A percentile compares a stretch with the other conserved stretches of the same genome.
These are phyloP conservation scores for Falco rusticolus DNA, from an alignment of 2,797 vertebrate genomes.

Conservation along the genomic window DNA sequence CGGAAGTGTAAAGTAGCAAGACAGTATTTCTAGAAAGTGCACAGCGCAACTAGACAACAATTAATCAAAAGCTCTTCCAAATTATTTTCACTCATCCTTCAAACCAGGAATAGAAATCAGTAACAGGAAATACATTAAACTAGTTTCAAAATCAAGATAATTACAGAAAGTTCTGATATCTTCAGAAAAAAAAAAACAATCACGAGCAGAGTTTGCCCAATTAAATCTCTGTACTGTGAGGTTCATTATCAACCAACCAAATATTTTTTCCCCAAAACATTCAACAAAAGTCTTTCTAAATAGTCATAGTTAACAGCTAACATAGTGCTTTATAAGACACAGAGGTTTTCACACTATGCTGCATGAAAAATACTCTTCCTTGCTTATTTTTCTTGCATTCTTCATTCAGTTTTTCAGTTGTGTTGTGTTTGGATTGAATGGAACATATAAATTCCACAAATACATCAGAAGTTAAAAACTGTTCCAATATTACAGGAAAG, in stretches of 20 bases:
- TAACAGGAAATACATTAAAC: not conserved
- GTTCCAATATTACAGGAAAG: not conserved
- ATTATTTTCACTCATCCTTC: slow-evolving; percentile 25
- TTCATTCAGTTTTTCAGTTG: not conserved
- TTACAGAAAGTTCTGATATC: not conserved
- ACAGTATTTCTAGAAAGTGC: not conserved
- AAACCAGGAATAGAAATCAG: slow-evolving; percentile 11
- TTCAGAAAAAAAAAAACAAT: not conserved
- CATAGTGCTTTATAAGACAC: not conserved
- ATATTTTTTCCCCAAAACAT: not conserved
- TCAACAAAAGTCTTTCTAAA: not conserved
- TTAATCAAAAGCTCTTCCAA: slow-evolving; percentile 13
- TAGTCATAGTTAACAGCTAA: not conserved
- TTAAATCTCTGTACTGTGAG: not conserved
- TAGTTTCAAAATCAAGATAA: slow-evolving; percentile 17
- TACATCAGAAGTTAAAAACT: not conserved
- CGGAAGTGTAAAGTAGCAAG: not conserved
- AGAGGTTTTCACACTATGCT: fast-evolving
- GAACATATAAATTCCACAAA: not conserved
- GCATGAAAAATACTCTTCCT: not conserved
- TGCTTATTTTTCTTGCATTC: not conserved
- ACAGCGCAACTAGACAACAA: not conserved
- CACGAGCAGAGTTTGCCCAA: not conserved
- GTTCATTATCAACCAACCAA: not conserved
- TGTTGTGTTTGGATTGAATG: not conserved